These are phyloP conservation scores for Eueremaeus valkanovi DNA, from an alignment of 2,888 invertebrate genomes.

Conservation along the genomic window DNA sequence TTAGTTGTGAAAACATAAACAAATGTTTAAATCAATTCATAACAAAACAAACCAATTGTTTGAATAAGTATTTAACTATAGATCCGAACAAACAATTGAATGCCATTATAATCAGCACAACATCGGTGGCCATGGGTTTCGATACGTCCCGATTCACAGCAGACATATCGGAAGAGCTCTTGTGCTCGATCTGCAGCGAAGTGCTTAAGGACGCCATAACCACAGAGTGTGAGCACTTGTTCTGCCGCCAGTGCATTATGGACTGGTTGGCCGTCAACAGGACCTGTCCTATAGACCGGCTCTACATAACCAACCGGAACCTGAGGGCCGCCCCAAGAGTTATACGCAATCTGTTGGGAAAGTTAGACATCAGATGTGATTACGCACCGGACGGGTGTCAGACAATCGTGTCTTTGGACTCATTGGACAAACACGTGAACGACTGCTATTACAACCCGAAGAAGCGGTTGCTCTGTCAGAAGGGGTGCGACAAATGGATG, in stretches of 20 bases:
- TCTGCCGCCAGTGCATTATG: conserved; percentile 31
- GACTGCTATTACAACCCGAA: conserved; percentile 33
- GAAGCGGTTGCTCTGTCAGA: conserved; percentile 23
- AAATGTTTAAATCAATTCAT: too few species aligned
- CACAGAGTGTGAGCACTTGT: conserved; percentile 38
- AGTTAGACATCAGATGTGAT: conserved; percentile 20
- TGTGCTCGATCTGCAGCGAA: conserved; percentile 34
- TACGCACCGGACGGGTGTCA: conserved; percentile 13
- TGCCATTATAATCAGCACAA: too few species aligned
- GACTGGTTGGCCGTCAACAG: conserved; percentile 34
- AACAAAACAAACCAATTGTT: too few species aligned
- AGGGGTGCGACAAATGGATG: conserved; percentile 27
- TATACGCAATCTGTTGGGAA: conserved; percentile 30
- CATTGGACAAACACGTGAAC: not conserved
- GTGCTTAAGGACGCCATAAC: conserved; percentile 33
- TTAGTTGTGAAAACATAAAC: too few species aligned
- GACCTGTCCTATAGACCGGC: conserved; percentile 38
- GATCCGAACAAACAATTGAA: too few species aligned
- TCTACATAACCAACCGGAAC: conserved; percentile 11
- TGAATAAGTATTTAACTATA: too few species aligned
- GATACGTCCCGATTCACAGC: conserved; percentile 27
- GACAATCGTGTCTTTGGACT: conserved; percentile 22
- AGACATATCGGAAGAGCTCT: conserved; percentile 32
- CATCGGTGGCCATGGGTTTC: conserved; percentile 35
- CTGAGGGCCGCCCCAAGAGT: conserved; percentile 22